A percentile compares a stretch with the other conserved stretches of the same genome.
phyloP scores from a whole-genome alignment of 2,888 invertebrate genomes.

The Morpho achilles region DNA sequence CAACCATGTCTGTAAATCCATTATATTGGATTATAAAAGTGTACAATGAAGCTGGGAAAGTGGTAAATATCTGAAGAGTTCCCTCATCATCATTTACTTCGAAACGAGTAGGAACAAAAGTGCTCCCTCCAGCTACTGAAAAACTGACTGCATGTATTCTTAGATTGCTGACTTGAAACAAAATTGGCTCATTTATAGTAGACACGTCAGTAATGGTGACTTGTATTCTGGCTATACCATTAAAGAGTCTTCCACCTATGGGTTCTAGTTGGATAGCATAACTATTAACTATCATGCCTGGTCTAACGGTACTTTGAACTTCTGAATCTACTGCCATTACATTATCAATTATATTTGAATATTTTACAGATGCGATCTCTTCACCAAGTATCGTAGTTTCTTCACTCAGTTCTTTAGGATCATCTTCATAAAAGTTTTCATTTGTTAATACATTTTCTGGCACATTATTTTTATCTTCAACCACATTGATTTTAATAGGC shows the following conservation, averaged over 20 bases:
- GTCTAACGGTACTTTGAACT: slow-evolving; percentile 40
- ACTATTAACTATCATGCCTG: slow-evolving; percentile 41
- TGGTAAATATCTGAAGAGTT: slow-evolving; percentile 40
- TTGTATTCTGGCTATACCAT: slow-evolving; percentile 36
- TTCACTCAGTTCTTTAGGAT: not conserved
- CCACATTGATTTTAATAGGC: slow-evolving; percentile 30
- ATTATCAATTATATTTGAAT: too few relatives aligned
- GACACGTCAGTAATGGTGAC: slow-evolving; percentile 34
- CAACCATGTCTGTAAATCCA: slow-evolving; percentile 35
- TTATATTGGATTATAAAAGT: slow-evolving; percentile 43
- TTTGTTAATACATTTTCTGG: not conserved
- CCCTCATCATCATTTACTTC: slow-evolving; percentile 36
- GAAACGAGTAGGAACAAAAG: slow-evolving; percentile 27
- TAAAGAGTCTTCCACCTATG: slow-evolving; percentile 35
- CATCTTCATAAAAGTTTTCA: not conserved
- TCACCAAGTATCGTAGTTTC: not conserved
- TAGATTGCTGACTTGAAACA: slow-evolving; percentile 40
- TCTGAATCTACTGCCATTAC: not conserved
- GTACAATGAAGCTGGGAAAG: slow-evolving; percentile 32
- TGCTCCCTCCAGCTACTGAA: slow-evolving; percentile 34
- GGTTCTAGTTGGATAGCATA: slow-evolving; percentile 43
- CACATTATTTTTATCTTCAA: not conserved
- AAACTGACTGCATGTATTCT: slow-evolving; percentile 37
- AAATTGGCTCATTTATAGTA: slow-evolving; percentile 39
- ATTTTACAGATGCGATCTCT: too few relatives aligned